These are phyloP conservation scores for Apaloderma vittatum DNA, from an alignment of 2,113 vertebrate species.

Conservation along the genomic window DNA sequence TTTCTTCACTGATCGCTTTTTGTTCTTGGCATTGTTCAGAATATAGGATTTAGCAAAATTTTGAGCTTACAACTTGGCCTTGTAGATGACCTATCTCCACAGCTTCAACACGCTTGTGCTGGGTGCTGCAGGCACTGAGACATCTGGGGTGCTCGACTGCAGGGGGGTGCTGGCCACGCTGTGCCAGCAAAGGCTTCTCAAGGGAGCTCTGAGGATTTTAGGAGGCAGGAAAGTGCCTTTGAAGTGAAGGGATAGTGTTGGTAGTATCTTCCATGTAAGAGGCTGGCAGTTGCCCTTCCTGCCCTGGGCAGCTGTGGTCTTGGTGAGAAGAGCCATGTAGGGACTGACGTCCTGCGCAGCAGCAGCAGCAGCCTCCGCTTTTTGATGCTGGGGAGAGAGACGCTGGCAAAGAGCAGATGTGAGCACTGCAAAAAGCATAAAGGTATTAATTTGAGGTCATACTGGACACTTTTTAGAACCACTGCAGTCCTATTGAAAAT, in stretches of 20 bases:
- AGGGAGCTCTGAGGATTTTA: neutral
- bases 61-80: neutral
- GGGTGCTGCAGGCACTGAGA: neutral
- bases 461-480: neutral
- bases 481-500: neutral
- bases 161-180: neutral
- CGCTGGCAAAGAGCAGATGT: neutral
- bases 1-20: neutral
- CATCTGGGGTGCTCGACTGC: neutral
- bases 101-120: neutral
- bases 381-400: neutral
- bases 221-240: neutral
- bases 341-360: neutral
- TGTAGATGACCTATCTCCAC: neutral
- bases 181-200: neutral
- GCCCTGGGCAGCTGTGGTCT: neutral
- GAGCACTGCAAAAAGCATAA: neutral
- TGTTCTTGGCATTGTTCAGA: neutral
- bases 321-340: accelerated
- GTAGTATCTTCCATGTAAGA: neutral
- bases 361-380: neutral
- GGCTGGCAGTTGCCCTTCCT: neutral
- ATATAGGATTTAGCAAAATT: neutral
- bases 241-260: neutral
- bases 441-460: neutral